Evolutionary conservation across 2,113 vertebrate species (phyloP).

Genomic region (Ictalurus furcatus): DNA sequence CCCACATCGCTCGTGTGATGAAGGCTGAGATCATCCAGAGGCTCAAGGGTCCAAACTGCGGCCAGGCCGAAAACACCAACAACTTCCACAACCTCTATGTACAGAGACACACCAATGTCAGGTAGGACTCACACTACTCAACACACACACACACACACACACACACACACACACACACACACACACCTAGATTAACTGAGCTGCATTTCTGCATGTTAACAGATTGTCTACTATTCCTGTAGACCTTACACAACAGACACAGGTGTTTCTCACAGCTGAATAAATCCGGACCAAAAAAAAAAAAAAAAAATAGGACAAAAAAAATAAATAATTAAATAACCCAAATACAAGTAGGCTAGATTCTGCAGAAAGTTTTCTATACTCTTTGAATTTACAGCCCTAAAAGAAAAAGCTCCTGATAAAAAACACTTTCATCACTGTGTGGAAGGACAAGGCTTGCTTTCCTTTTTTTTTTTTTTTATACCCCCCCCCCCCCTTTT

Average conservation of each 20-base stretch:
- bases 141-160: not conserved
- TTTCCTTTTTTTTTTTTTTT: not conserved
- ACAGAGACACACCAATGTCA: conserved; percentile 96
- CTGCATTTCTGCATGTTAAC: not conserved
- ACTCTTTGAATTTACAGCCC: not conserved
- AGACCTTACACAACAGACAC: not conserved
- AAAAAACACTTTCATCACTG: not conserved
- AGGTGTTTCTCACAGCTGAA: conserved; percentile 21
- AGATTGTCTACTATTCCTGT: conserved; percentile 13
- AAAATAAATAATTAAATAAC: conserved; percentile 11
- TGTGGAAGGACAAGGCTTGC: conserved; percentile 27
- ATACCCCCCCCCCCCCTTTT: not conserved
- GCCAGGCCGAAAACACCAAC: conserved; percentile 93
- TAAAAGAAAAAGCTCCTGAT: not conserved
- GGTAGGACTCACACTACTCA: conserved; percentile 67
- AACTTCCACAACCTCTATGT: conserved; percentile 99
- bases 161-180: not conserved
- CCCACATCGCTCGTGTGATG: conserved; percentile 97
- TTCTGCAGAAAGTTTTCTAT: not conserved
- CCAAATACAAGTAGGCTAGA: not conserved
- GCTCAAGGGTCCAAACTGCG: conserved; percentile 92
- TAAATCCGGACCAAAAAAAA: not conserved
- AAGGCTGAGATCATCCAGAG: conserved; percentile 98
- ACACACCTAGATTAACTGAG: not conserved
- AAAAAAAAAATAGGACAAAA: conserved; percentile 21